These are phyloP conservation scores for Chrysodeixis includens DNA, from an alignment of 2,888 invertebrate species.

Conservation along the genomic window DNA sequence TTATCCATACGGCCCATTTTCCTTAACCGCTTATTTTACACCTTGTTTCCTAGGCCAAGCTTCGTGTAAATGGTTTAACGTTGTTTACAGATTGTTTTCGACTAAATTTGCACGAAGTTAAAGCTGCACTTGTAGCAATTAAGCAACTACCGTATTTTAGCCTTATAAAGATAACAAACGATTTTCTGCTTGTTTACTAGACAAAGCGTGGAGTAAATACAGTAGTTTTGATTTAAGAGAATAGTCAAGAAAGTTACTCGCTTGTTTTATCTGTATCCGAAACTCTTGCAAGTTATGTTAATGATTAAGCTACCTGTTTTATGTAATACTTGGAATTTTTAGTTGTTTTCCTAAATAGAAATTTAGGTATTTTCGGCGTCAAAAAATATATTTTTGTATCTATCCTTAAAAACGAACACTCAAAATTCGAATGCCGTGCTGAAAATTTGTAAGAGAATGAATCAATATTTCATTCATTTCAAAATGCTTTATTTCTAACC, in stretches of 20 bases:
- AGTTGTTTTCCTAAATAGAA: too few relatives aligned
- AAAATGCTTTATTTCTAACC: too few relatives aligned
- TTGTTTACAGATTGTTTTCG: slow-evolving; percentile 48
- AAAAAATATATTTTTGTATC: too few relatives aligned
- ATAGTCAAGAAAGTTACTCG: neutral
- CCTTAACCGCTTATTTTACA: slow-evolving; percentile 3
- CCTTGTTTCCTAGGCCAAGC: slow-evolving; percentile 16
- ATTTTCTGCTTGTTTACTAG: slow-evolving; percentile 1
- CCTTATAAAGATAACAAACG: slow-evolving; percentile 10
- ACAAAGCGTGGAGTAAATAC: neutral
- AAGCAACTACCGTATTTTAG: slow-evolving; percentile 16
- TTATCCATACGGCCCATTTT: neutral
- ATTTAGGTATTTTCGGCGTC: too few relatives aligned
- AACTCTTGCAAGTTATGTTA: too few relatives aligned
- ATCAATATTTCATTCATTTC: too few relatives aligned
- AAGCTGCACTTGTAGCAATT: slow-evolving; percentile 21
- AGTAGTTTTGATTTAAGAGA: neutral
- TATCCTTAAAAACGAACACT: too few relatives aligned
- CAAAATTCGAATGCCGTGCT: too few relatives aligned
- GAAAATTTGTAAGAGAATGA: too few relatives aligned
- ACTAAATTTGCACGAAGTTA: slow-evolving; percentile 32
- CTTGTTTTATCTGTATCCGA: too few relatives aligned
- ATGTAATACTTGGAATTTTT: too few relatives aligned
- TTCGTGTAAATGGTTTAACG: slow-evolving; percentile 34
- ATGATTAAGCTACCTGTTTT: too few relatives aligned